phyloP scores from a whole-genome alignment of 2,888 invertebrate species.

The Tiliacea aurago region DNA sequence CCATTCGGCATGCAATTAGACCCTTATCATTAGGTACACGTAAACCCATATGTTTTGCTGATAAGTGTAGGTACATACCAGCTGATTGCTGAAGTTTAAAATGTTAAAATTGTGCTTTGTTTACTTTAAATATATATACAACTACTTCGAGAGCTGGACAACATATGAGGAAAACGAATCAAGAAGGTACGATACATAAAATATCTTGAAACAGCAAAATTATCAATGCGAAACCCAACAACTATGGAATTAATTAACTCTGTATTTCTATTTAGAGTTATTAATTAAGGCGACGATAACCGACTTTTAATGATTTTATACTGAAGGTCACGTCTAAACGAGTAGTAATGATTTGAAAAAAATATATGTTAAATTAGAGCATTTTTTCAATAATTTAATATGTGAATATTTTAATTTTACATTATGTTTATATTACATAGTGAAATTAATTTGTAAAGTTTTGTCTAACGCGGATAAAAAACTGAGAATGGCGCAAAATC shows the following conservation, averaged over 20 bases:
- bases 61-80: constrained; percentile 24
- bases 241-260: background rate
- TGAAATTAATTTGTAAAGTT: too few relatives aligned
- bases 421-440: too few relatives aligned
- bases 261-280: background rate
- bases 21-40: constrained; percentile 40
- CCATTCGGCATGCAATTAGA: constrained; percentile 46
- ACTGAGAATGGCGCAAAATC: too few relatives aligned
- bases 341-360: too few relatives aligned
- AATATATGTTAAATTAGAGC: too few relatives aligned
- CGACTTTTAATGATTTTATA: too few relatives aligned
- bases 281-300: too few relatives aligned
- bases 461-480: too few relatives aligned
- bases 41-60: constrained; percentile 30
- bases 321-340: too few relatives aligned
- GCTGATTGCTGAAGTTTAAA: constrained; percentile 29
- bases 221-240: background rate
- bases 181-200: background rate
- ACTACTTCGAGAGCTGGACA: background rate
- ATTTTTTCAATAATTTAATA: too few relatives aligned
- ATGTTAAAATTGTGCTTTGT: background rate
- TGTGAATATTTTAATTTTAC: too few relatives aligned
- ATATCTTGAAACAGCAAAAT: background rate
- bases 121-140: too few relatives aligned
- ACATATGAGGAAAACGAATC: background rate